A percentile compares a stretch with the other conserved stretches of the same genome.
These are phyloP conservation scores for Cinclus cinclus DNA, from an alignment of 2,113 vertebrate species.

Conservation along the genomic window DNA sequence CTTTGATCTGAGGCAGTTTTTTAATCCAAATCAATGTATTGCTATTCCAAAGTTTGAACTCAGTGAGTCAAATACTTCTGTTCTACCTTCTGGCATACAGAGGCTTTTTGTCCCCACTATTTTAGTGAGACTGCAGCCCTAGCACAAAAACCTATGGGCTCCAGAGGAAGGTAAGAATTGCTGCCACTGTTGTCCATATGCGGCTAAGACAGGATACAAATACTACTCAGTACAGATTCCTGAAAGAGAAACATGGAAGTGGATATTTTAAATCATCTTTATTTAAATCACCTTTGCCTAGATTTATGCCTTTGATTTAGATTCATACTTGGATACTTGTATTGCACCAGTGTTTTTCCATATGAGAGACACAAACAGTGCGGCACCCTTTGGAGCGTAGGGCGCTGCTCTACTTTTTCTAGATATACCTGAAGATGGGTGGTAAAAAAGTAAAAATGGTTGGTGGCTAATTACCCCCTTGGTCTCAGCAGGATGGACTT, in stretches of 20 bases:
- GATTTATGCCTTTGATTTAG: neutral
- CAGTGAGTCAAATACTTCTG: neutral
- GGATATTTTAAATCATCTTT: neutral
- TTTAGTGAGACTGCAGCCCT: neutral
- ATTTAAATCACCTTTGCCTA: neutral
- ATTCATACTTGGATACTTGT: neutral
- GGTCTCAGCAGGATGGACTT: neutral
- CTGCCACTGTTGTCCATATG: neutral
- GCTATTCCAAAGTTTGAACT: neutral
- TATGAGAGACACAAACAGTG: accelerated
- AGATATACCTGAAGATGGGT: neutral
- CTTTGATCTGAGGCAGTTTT: neutral
- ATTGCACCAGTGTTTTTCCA: neutral
- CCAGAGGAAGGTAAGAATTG: neutral
- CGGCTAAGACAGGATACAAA: neutral
- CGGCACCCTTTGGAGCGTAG: neutral
- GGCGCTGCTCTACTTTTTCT: accelerated
- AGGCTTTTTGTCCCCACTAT: accelerated
- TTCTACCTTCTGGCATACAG: neutral
- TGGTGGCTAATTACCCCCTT: neutral
- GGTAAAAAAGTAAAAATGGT: neutral
- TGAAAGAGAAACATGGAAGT: neutral
- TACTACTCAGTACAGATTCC: neutral
- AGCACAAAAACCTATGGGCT: accelerated
- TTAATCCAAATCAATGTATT: neutral